These are phyloP conservation scores for Cephalopachus bancanus DNA, from an alignment of 2,797 vertebrate genomes.

Conservation along the genomic window DNA sequence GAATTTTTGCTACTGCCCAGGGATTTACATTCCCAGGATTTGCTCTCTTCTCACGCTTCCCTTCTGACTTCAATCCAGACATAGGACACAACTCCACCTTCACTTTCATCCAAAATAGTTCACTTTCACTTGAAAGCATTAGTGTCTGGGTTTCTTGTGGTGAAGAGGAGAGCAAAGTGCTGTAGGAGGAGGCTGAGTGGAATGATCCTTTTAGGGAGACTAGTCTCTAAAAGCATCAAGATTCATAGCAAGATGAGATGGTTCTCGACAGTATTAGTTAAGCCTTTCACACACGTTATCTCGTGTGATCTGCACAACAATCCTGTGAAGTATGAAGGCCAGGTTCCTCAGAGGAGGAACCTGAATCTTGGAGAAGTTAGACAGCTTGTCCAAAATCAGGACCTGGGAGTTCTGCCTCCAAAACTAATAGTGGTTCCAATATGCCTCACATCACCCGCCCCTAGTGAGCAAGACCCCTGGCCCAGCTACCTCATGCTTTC, in stretches of 20 bases:
- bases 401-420: neutral
- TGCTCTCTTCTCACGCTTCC: neutral
- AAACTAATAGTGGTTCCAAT: neutral
- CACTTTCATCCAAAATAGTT: neutral
- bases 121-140: constrained; percentile 5
- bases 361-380: neutral
- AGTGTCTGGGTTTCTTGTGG: neutral
- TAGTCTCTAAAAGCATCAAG: no score
- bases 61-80: neutral
- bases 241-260: no score
- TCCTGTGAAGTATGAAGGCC: no score
- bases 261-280: no score
- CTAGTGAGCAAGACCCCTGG: neutral
- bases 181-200: no score
- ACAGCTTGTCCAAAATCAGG: neutral
- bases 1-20: constrained; percentile 21
- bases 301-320: no score
- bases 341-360: neutral
- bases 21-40: constrained; percentile 5
- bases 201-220: no score
- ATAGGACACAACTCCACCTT: neutral
- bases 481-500: no score
- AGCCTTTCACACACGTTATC: no score
- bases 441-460: neutral
- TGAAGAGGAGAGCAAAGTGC: no score